Base-by-base conservation (phyloP, 2,113 vertebrate genomes). In the Oreocharis arfaki region DNA sequence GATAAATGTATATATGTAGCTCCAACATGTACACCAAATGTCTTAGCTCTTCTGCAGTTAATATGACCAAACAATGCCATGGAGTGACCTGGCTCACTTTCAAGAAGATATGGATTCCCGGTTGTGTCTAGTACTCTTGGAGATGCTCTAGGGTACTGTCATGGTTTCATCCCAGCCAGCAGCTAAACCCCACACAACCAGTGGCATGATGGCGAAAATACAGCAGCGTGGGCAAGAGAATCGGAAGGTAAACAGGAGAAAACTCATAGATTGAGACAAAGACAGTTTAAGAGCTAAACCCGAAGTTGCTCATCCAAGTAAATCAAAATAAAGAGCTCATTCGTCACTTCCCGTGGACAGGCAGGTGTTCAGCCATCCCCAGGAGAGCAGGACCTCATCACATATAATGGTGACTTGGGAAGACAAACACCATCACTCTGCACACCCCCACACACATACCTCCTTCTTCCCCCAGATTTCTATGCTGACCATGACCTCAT, bases 321-420 rank as follows among this genome's bases (percentile, higher is more conserved):
- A 76, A 67, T 23, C 7, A 76, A 60, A 76, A 15, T 4, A 55
- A 35, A 6, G 8, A 67, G 44, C 73, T 42, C 1, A 53, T 59
- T 68, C 21, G 11, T 11, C 5, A 3, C 24, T 64, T 87, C 39
- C 16, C 24, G 35, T 15, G 7, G 7, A 10, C 46, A 55, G 26
- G 16, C 10, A 13, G 27, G 10, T 33, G 18, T 55, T 74, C 39
- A 74, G 5, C 11, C n/a, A 19, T 41, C 16, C 23, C 44, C 39
- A 64, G 77, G 28, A 68, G 4, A 52, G 3, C 33, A 47, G 26
- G 10, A 12, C 27, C 77, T 13, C 26, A n/a, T 47, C 46, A 35
- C 0, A 1, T 1, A 0, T 19, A 32, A 44, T 1, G 1, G 6
- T 23, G 3, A 52, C 30, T 44, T 41, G 22, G 28, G n/a, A 73